Base-by-base conservation (phyloP, 2,797 vertebrate genomes). In the Ispidina picta region DNA sequence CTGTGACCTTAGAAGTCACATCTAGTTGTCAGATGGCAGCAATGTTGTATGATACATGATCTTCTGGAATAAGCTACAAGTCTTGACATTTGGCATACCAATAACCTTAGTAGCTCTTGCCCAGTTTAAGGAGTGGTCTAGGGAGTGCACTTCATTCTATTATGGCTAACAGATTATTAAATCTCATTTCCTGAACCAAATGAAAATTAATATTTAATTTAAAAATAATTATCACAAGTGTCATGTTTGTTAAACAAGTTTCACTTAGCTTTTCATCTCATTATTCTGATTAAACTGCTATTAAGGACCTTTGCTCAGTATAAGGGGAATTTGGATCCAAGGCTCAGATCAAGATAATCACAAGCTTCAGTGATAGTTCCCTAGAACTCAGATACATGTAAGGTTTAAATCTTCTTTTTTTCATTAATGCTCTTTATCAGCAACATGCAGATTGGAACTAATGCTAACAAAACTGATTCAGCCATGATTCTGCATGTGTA, bases 151-250 rank as follows among this genome's bases (percentile, higher is more conserved):
- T 73, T 56, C 52, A 76, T 39, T 76, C 44, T 86, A 4, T 28
- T 46, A 63, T 3, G 9, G 64, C 46, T 86, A 88, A 15, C n/a
- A 6, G 4, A 77, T 73, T 83, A 64, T 56, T 49, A 76, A 83
- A 88, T 35, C 68, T 73, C 33, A n/a, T 73, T 91, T 86, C 74
- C 60, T 17, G 15, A 89, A 87, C 26, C 52, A 81, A 91, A 81
- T 11, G 48, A 86, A 89, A 91, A 31, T 18, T 12, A 83, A 43
- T 9, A 46, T 71, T 85, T 90, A 35, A 1, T 86, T 82, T 91
- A 83, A 74, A 92, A 86, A 60, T 29, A 31, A 8, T 52, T 60
- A 29, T 77, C 49, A 18, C 21, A 43, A 68, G 29, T n/a, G 58
- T 37, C 21, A 31, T 2, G 10, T 17, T 74, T 90, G 75, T 82